phyloP scores from a whole-genome alignment of 2,797 vertebrate genomes.

The Myripristis jacobus region DNA sequence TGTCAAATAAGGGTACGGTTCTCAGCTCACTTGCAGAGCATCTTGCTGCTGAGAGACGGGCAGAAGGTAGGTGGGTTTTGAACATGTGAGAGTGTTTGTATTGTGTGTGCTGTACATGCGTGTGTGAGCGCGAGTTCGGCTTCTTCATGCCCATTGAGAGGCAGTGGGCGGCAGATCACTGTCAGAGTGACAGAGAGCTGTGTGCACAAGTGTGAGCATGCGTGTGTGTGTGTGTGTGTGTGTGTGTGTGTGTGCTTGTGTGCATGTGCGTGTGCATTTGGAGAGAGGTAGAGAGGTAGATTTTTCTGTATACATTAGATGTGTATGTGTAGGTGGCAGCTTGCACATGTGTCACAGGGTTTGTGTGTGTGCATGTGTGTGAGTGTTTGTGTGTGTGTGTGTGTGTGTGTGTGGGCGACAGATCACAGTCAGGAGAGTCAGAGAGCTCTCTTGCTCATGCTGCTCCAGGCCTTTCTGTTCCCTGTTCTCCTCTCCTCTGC shows the following conservation, averaged over 20 bases:
- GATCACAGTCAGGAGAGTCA: slow-evolving; percentile 81
- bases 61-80: slow-evolving; percentile 79
- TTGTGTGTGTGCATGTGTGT: slow-evolving; percentile 28
- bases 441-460: slow-evolving; percentile 78
- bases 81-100: slow-evolving; percentile 68
- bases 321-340: slow-evolving; percentile 57
- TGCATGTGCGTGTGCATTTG: slow-evolving; percentile 36
- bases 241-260: slow-evolving; percentile 16
- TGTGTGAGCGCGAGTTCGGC: slow-evolving; percentile 68
- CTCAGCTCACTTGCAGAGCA: slow-evolving; percentile 49
- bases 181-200: slow-evolving; percentile 76
- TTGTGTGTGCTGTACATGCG: slow-evolving; percentile 69
- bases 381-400: slow-evolving; percentile 34
- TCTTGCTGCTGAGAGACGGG: slow-evolving; percentile 68
- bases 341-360: slow-evolving; percentile 71
- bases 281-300: slow-evolving; percentile 47
- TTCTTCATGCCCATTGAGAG: slow-evolving; percentile 77
- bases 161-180: slow-evolving; percentile 80
- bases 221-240: slow-evolving; percentile 30
- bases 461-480: slow-evolving; percentile 80
- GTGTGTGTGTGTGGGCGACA: slow-evolving; percentile 76
- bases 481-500: slow-evolving; percentile 71
- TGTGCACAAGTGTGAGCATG: slow-evolving; percentile 39
- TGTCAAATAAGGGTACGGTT: slow-evolving; percentile 62
- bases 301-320: slow-evolving; percentile 68